A percentile compares a stretch with the other conserved stretches of the same genome.
These are phyloP conservation scores for Argya squamiceps DNA, from an alignment of 2,797 vertebrate genomes.

Conservation along the genomic window DNA sequence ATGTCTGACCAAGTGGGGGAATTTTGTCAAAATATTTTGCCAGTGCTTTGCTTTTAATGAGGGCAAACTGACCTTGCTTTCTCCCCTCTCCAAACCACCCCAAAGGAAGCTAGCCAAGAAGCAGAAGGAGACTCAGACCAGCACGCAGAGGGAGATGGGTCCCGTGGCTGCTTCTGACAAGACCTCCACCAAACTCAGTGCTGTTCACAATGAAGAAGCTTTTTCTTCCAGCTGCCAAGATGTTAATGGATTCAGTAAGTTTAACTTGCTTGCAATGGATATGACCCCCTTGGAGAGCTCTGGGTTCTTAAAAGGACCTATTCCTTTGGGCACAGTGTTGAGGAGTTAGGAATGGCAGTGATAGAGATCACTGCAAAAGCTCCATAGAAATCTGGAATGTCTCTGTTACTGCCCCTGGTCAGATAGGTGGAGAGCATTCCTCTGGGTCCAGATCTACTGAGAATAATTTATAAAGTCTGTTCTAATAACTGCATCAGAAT, in stretches of 20 bases:
- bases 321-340: constrained; percentile 5
- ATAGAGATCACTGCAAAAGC: background rate
- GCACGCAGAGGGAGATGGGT: constrained; percentile 96
- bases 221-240: constrained; percentile 95
- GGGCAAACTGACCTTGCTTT: constrained; percentile 73
- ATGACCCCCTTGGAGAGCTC: constrained; percentile 37
- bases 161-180: constrained; percentile 89
- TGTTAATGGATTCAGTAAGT: constrained; percentile 95
- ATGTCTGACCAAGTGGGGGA: background rate
- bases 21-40: background rate
- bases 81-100: constrained; percentile 76
- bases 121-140: constrained; percentile 96
- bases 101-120: constrained; percentile 97
- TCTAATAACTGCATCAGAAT: background rate
- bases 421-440: background rate
- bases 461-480: background rate
- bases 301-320: constrained; percentile 33
- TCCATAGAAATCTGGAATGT: background rate
- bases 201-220: constrained; percentile 91
- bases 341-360: constrained; percentile 1
- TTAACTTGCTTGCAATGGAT: constrained; percentile 60
- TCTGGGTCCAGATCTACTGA: background rate
- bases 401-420: background rate
- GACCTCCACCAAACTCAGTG: constrained; percentile 89
- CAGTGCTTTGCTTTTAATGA: background rate